Evolutionary conservation across 2,113 vertebrate species (phyloP).

Genomic region (Indri indri): DNA sequence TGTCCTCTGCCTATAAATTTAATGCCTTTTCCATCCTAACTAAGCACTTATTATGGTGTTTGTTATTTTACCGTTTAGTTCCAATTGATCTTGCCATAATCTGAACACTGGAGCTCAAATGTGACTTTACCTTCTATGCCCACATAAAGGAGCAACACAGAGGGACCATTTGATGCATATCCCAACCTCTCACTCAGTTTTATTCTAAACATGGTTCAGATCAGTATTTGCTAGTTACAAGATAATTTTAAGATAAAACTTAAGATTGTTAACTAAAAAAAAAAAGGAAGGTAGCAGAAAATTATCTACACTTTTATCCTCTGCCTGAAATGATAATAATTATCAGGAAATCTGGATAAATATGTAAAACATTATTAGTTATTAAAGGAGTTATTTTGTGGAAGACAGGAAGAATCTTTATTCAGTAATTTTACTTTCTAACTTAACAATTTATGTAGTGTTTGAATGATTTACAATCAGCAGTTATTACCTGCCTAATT

Average conservation of each 20-base stretch:
- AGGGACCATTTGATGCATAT: background rate
- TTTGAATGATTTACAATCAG: background rate
- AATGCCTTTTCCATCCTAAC: background rate
- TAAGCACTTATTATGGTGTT: background rate
- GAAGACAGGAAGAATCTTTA: background rate
- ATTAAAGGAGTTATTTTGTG: background rate
- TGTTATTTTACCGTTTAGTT: background rate
- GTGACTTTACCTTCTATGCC: background rate
- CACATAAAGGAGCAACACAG: background rate
- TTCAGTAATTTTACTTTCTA: background rate
- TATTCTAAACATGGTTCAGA: background rate
- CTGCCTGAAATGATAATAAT: background rate
- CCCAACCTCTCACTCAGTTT: background rate
- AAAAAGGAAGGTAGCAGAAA: background rate
- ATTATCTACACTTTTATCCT: background rate
- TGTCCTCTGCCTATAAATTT: background rate
- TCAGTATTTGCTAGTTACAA: background rate
- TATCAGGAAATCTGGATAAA: background rate
- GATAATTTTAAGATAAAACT: background rate
- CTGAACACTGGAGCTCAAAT: background rate
- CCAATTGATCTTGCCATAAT: background rate
- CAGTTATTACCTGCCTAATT: background rate
- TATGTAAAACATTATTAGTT: background rate
- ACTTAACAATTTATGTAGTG: background rate
- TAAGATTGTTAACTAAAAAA: background rate